These are phyloP conservation scores for Promerops cafer DNA, from an alignment of 2,113 vertebrate species.

Conservation along the genomic window DNA sequence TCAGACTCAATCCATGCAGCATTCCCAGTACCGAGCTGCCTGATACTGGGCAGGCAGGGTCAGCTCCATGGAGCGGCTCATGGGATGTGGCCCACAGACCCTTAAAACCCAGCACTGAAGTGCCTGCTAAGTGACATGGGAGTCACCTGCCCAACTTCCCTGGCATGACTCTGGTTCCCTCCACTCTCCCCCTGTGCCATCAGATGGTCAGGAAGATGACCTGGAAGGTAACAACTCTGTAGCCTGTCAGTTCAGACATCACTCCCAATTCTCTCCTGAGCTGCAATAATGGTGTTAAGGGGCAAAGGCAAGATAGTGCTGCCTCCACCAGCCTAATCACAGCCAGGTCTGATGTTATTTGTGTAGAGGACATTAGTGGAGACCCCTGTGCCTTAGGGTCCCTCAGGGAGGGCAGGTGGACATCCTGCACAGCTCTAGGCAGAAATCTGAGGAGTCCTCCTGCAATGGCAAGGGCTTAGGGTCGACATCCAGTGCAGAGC, in stretches of 20 bases:
- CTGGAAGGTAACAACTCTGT: not conserved
- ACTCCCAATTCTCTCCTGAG: not conserved
- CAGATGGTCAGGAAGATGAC: not conserved
- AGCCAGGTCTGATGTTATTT: not conserved
- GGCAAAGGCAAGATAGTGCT: not conserved
- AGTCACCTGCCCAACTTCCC: not conserved
- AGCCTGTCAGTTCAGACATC: not conserved
- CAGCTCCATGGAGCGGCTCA: fast-evolving
- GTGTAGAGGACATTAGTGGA: not conserved
- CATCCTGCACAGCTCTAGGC: not conserved
- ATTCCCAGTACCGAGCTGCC: fast-evolving
- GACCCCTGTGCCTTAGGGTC: not conserved
- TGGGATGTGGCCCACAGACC: not conserved
- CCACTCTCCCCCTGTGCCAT: fast-evolving
- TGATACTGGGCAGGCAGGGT: not conserved
- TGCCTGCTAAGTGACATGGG: not conserved
- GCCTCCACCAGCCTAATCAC: not conserved
- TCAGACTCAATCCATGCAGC: not conserved
- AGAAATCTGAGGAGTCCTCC: not conserved
- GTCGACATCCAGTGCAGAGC: not conserved
- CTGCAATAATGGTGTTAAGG: fast-evolving
- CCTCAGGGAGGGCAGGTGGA: not conserved
- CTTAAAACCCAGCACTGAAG: not conserved
- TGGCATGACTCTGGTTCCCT: not conserved
- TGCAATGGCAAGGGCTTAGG: not conserved